A percentile compares a stretch with the other conserved stretches of the same genome.
phyloP scores from a whole-genome alignment of 2,888 invertebrate genomes.

The Ametastegia equiseti region DNA sequence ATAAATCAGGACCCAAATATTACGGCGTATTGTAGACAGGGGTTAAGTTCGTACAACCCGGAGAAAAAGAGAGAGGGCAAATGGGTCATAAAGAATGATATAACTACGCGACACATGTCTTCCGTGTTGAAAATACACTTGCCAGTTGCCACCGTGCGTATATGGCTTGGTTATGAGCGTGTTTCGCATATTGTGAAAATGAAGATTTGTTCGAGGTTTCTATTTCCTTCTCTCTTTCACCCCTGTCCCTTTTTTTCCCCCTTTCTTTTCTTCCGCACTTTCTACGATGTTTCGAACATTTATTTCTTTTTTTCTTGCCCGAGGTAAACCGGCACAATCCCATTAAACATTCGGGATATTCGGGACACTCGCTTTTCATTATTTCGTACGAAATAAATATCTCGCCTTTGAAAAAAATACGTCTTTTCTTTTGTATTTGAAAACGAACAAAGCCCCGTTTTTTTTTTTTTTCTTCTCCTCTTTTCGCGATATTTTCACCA shows the following conservation, averaged over 20 bases:
- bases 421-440: constrained; percentile 18
- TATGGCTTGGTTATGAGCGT: constrained; percentile 53
- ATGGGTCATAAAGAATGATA: constrained; percentile 74
- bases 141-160: constrained; percentile 54
- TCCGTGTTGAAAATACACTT: constrained; percentile 64
- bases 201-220: constrained; percentile 69
- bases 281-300: background rate
- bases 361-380: constrained; percentile 12
- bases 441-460: constrained; percentile 13
- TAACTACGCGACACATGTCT: constrained; percentile 75
- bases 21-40: constrained; percentile 56
- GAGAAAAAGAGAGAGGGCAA: constrained; percentile 25
- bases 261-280: constrained; percentile 7
- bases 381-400: constrained; percentile 1
- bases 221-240: constrained; percentile 52
- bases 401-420: background rate
- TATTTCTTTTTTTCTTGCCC: background rate
- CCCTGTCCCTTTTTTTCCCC: background rate
- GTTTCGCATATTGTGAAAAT: constrained; percentile 61
- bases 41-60: constrained; percentile 29
- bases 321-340: background rate
- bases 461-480: background rate
- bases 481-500: background rate
- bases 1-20: constrained; percentile 74
- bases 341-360: no score